Conservation (phyloP, 1,140 invertebrate genomes). For the Caenorhabditis tropicalis region DNA sequence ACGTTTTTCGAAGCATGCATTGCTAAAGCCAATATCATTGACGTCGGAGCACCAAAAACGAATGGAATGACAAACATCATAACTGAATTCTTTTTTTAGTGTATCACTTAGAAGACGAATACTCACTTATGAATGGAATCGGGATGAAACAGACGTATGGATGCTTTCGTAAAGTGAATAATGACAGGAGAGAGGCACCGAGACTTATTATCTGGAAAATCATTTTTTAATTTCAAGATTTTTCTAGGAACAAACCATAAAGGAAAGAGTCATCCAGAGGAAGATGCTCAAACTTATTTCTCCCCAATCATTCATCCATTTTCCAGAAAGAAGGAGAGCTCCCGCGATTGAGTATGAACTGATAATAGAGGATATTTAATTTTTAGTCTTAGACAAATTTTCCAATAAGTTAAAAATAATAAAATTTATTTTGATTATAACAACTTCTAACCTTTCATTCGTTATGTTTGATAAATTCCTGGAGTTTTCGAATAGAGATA, state of each 20-base stretch:
- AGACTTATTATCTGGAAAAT: background rate
- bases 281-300: conserved; percentile 21
- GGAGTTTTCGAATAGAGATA: background rate
- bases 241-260: background rate
- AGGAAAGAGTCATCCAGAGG: conserved; percentile 28
- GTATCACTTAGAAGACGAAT: background rate
- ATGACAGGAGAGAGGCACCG: background rate
- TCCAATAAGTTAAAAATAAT: too few species aligned
- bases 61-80: conserved; percentile 30
- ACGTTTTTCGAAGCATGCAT: conserved; percentile 25
- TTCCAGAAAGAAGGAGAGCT: conserved; percentile 20
- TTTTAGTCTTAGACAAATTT: too few species aligned
- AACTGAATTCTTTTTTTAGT: background rate
- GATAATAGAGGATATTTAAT: background rate
- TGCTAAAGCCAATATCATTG: background rate
- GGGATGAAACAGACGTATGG: conserved; percentile 21
- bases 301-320: conserved; percentile 13
- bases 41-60: conserved; percentile 19
- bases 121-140: conserved; percentile 33
- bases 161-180: conserved; percentile 13
- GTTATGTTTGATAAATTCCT: conserved; percentile 1
- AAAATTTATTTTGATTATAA: background rate
- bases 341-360: background rate
- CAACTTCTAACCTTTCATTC: background rate
- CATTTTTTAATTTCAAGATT: background rate